A percentile compares a stretch with the other conserved stretches of the same genome.
Evolutionary conservation across 2,797 vertebrate species (phyloP).

Genomic region (Neoniphon sammara): DNA sequence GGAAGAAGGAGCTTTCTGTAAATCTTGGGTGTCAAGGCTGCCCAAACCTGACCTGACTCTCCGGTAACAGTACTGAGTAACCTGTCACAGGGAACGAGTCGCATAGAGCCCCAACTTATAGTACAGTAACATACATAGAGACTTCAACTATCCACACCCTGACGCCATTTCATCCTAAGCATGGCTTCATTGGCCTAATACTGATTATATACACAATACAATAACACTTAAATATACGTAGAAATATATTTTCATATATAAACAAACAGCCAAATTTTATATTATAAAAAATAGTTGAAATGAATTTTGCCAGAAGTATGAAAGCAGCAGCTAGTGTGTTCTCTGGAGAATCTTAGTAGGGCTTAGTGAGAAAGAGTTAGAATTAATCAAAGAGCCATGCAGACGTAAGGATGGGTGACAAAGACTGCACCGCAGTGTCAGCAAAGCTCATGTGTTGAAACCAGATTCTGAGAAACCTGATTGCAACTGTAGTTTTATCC

Average conservation of each 20-base stretch:
- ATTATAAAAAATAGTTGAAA: slow-evolving; percentile 74
- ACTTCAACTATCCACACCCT: slow-evolving; percentile 61
- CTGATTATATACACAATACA: slow-evolving; percentile 87
- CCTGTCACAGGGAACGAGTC: slow-evolving; percentile 43
- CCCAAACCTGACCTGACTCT: slow-evolving; percentile 25
- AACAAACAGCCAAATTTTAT: slow-evolving; percentile 69
- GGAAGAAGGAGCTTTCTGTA: slow-evolving; percentile 15
- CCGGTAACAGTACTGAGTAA: slow-evolving; percentile 23
- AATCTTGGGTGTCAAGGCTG: slow-evolving; percentile 33
- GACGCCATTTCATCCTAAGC: slow-evolving; percentile 46
- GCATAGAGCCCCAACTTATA: slow-evolving; percentile 42
- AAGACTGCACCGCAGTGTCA: neutral
- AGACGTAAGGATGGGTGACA: neutral
- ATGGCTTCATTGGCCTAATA: slow-evolving; percentile 84
- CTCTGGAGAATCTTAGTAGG: slow-evolving; percentile 15
- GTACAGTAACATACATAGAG: slow-evolving; percentile 54
- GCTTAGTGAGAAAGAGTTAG: slow-evolving; percentile 22
- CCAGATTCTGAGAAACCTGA: slow-evolving; percentile 15
- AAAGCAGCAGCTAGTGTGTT: slow-evolving; percentile 63
- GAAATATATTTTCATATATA: slow-evolving; percentile 81
- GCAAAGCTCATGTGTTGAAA: slow-evolving; percentile 26
- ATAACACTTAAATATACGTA: slow-evolving; percentile 85
- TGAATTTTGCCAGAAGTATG: slow-evolving; percentile 53
- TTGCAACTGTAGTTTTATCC: slow-evolving; percentile 43
- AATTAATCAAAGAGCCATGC: slow-evolving; percentile 12